Base-by-base conservation (phyloP, 2,797 vertebrate species). In the Gallinago stenura region DNA sequence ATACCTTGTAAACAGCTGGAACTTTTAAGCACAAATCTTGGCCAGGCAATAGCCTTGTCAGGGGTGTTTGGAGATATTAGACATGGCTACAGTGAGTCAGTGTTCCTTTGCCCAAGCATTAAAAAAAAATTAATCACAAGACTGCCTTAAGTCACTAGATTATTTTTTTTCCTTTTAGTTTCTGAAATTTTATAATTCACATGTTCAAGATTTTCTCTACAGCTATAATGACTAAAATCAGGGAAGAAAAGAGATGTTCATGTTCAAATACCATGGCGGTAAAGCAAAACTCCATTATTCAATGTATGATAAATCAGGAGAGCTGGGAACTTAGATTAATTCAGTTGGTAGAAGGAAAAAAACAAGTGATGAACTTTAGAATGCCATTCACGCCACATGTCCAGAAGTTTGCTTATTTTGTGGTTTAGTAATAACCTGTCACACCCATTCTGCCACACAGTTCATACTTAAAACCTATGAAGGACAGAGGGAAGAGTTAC, bases 81-180 rank as follows among this genome's bases (percentile, higher is more conserved):
- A 58, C 79, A 87, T 77, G 66, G 93, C 91, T 91, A 91, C 70
- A 95, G 21, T 95, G 94, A 96, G 77, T 95, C 95, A 96, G 77
- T 83, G 45, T 25, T 88, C 31, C 85, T 86, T 96, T 95, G 80
- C 86, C 85, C 85, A 77, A 73, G 35, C n/a, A 53, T 81, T 92
- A 54, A 69, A 92, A 90, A 66, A 80, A 57, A 37, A 68, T 90
- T 72, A 35, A 88, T 94, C 89, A 95, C 53, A 86, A 78, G 89
- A 71, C 48, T 66, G 46, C 1, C 31, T 87, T 72, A 78, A 91
- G 31, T 76, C 30, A 64, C 17, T 56, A 18, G 0, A 12, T 22
- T 15, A 28, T 54, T 58, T 51, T 50, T 80, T 51, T 18, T 15
- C 7, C 8, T 57, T 73, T 71, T 54, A 35, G 39, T 33, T 73